Evolutionary conservation across 1,140 invertebrate genomes (phyloP), one percentile per base, ranked within the genome.

Genomic region (Chymomyza costata): DNA sequence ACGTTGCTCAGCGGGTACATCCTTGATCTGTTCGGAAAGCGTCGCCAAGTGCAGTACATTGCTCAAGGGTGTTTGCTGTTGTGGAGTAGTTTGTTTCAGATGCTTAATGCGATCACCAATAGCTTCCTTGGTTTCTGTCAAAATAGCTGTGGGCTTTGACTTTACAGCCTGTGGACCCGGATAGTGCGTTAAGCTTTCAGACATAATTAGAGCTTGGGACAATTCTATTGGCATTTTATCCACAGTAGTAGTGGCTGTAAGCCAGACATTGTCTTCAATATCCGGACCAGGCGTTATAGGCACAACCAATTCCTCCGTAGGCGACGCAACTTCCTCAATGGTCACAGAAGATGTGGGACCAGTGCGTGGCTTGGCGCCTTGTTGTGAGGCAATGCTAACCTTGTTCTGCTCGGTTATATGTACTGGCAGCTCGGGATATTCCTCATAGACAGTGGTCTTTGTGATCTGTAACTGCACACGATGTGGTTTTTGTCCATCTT

Each of bases 1-100:
- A 1, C 87, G 87, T 61, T 90, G 87, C 50, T 90, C 87, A 0
- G 86, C 80, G 15, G 87, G 85, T 49, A 88, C 87, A n/a, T 90
- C 86, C 1, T 86, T 85, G 1, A 88, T 84, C 11, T 87, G 78
- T 56, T 91, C 87, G 7, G 89, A 87, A 0, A 91, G 49, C 0
- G 88, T 89, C 2, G 89, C 88, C 13, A 91, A 85, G 45, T 90
- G 89, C 8, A 92, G 71, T 1, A 91, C 86, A 65, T 90, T 82
- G 35, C 70, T 83, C 6, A 84, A 34, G 0, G 60, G 51, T 1
- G 66, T 82, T 37, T 54, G 69, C 14, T 80, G 82, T n/a, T 82
- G 82, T 0, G 67, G 50, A 0, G 66, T 30, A 0, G 66, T 38
- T 43, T 80, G 64, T 21, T 84, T 74, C 3, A 74, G 37, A 1